Base-by-base conservation (phyloP, 2,113 vertebrate genomes). In the Climacteris rufus region DNA sequence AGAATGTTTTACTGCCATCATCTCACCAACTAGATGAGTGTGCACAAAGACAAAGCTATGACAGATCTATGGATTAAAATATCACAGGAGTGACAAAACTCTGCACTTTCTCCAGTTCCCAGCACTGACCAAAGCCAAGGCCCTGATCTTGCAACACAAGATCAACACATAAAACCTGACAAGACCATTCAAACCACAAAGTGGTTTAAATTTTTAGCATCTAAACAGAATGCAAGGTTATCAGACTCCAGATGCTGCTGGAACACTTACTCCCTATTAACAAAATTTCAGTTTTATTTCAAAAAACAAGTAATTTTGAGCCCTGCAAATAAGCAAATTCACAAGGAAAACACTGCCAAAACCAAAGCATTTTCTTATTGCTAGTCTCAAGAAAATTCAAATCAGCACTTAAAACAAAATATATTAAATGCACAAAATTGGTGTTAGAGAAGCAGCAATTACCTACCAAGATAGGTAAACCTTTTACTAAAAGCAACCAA, bases 31-130 rank as follows among this genome's bases (percentile, higher is more conserved):
- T 11, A 28, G 25, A 35, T 15, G 57, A 87, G 52, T 17, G 10
- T 27, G 18, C 28, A 11, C 0, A 23, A 33, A 33, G 19, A 40
- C 60, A 18, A 35, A 44, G 35, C 31, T 11, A 2, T 4, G 25
- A 44, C 37, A 70, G 37, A 52, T 30, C 5, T 5, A 23, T 1
- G n/a, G 30, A 33, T 25, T 69, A 28, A 47, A 60, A 24, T 2
- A 47, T 0, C 27, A 57, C 61, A 1, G 9, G 7, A 69, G 35
- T 3, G 35, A 42, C 27, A 53, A 47, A 84, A 78, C 52, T 25
- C 81, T 39, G 70, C 39, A 9, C n/a, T n/a, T 80, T 6, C 63
- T 57, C 72, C 64, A 77, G 57, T 2, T 66, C 45, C 37, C 53
- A 83, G 2, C 31, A 44, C 7, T 0, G 5, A 50, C 28, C 54